Conservation (phyloP, 2,888 invertebrate species). For the Sclerodermus sp. region DNA sequence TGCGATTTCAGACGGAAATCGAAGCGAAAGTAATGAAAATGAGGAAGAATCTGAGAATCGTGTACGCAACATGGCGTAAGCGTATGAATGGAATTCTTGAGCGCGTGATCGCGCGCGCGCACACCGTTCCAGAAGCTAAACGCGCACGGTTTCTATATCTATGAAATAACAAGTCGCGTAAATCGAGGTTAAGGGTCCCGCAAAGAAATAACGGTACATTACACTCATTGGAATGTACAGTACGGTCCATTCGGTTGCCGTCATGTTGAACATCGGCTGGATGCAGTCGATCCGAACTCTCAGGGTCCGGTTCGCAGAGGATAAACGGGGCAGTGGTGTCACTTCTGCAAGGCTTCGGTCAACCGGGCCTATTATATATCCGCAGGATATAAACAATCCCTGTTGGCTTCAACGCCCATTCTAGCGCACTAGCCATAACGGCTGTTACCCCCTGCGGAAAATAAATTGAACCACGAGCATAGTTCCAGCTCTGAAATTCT, state of each 20-base stretch:
- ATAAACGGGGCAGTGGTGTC: constrained; percentile 27
- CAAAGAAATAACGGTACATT: constrained; percentile 50
- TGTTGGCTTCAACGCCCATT: background rate
- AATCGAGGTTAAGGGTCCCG: constrained; percentile 49
- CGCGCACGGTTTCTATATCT: constrained; percentile 17
- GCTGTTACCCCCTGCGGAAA: too few relatives aligned
- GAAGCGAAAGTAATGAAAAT: background rate
- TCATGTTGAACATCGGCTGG: constrained; percentile 25
- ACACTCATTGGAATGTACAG: constrained; percentile 52
- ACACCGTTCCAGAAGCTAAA: background rate
- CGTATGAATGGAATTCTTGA: constrained; percentile 1
- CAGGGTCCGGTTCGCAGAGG: constrained; percentile 26
- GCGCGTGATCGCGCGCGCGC: background rate
- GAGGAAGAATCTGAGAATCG: background rate
- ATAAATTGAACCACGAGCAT: too few relatives aligned
- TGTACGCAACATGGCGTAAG: background rate
- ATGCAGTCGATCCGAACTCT: background rate
- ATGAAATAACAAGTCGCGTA: constrained; percentile 28
- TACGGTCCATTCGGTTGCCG: constrained; percentile 47
- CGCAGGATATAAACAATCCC: too few relatives aligned
- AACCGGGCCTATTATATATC: background rate
- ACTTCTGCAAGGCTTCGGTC: background rate
- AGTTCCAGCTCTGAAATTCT: too few relatives aligned
- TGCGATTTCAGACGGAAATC: too few relatives aligned
- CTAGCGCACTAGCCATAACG: background rate